phyloP scores from a whole-genome alignment of 2,113 vertebrate genomes.

The Phocoena phocoena region DNA sequence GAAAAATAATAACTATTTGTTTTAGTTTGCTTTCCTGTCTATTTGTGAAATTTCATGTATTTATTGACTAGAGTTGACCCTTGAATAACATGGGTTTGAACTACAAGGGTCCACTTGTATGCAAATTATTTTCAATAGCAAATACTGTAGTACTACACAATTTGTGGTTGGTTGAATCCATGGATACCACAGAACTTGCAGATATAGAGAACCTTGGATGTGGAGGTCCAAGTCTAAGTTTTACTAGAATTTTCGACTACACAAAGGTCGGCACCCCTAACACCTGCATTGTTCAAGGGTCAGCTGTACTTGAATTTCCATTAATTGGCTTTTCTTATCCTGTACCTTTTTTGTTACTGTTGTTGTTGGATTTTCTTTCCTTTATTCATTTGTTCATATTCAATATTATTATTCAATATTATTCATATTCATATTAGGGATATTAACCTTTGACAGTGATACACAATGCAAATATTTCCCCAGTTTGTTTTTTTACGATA shows the following conservation, averaged over 20 bases:
- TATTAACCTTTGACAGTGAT: background rate
- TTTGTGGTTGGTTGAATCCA: background rate
- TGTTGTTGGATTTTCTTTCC: background rate
- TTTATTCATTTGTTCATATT: background rate
- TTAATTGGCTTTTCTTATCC: background rate
- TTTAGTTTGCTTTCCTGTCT: background rate
- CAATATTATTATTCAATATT: no score
- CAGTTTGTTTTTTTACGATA: background rate
- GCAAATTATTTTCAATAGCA: background rate
- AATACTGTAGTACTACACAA: background rate
- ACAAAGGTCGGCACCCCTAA: background rate
- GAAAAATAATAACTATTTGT: background rate
- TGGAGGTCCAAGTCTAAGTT: background rate
- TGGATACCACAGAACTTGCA: background rate
- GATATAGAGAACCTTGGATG: background rate
- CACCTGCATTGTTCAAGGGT: background rate
- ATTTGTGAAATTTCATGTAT: background rate
- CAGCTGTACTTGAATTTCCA: background rate
- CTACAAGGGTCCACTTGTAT: background rate
- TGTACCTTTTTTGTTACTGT: background rate
- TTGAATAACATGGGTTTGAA: background rate
- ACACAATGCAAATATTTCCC: background rate
- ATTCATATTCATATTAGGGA: background rate
- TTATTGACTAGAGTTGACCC: background rate
- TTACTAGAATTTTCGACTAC: background rate